phyloP scores from a whole-genome alignment of 2,113 vertebrate species.

The mouse (Mus musculus) region DNA sequence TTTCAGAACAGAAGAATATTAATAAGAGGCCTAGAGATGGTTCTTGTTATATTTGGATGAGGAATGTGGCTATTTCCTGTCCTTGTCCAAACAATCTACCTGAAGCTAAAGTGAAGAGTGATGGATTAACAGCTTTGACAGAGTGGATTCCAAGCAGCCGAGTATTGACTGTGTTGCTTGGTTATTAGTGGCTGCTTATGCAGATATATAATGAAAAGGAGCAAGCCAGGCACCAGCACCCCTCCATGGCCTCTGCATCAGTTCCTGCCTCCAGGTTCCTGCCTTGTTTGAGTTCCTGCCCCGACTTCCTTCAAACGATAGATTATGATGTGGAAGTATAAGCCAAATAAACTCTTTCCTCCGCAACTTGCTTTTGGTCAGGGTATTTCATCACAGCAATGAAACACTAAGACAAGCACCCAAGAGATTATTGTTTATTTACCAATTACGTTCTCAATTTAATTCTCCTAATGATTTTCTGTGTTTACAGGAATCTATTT shows the following conservation, averaged over 20 bases:
- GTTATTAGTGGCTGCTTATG: not conserved
- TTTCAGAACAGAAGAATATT: not conserved
- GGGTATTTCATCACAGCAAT: not conserved
- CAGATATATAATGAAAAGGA: not conserved
- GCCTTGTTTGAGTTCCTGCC: not conserved
- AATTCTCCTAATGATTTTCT: conserved; percentile 8
- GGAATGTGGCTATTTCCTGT: not conserved
- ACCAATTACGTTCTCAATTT: not conserved
- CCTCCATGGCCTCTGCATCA: not conserved
- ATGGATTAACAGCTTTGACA: not conserved
- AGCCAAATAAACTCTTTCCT: not conserved
- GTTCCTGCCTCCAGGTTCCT: not conserved
- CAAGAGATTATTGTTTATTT: not conserved
- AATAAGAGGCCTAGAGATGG: not conserved
- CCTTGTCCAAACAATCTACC: not conserved
- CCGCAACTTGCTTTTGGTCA: not conserved
- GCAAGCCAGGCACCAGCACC: not conserved
- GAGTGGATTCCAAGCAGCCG: not conserved
- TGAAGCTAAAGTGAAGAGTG: not conserved
- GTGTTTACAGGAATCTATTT: not conserved
- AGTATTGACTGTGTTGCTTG: not conserved
- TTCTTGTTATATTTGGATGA: not conserved
- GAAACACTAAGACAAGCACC: not conserved
- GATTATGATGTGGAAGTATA: not conserved
- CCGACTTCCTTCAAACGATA: not conserved